phyloP scores from a whole-genome alignment of 1,140 invertebrate species.

The Pantala flavescens region DNA sequence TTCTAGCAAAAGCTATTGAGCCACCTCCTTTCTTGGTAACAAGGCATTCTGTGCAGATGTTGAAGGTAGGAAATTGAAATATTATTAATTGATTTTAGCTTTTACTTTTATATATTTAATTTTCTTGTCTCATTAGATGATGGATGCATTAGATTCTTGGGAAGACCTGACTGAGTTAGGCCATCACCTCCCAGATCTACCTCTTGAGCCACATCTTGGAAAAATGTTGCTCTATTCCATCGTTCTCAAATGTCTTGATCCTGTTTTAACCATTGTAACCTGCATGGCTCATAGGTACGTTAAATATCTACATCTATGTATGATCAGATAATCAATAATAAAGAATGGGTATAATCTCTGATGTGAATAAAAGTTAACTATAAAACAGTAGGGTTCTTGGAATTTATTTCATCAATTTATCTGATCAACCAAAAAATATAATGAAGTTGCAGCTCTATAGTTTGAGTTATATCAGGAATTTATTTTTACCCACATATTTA shows the following conservation, averaged over 20 bases:
- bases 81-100: neutral
- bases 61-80: slow-evolving; percentile 42
- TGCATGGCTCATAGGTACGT: slow-evolving; percentile 67
- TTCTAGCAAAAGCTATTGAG: slow-evolving; percentile 69
- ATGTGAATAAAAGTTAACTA: too few species aligned
- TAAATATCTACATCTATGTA: slow-evolving; percentile 34
- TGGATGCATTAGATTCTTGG: slow-evolving; percentile 71
- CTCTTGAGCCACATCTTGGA: slow-evolving; percentile 80
- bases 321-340: neutral
- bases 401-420: neutral
- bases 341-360: too few species aligned
- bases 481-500: too few species aligned
- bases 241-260: slow-evolving; percentile 87
- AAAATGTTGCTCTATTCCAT: slow-evolving; percentile 87
- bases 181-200: slow-evolving; percentile 74
- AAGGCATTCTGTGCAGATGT: slow-evolving; percentile 58
- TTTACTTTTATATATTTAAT: neutral
- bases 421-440: too few species aligned
- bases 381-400: too few species aligned
- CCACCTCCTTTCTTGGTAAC: slow-evolving; percentile 70
- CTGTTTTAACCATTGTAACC: slow-evolving; percentile 85
- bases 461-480: too few species aligned
- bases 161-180: slow-evolving; percentile 78
- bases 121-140: slow-evolving; percentile 40
- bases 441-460: too few species aligned